phyloP scores from a whole-genome alignment of 2,113 vertebrate genomes.

The Pteruthius melanotis region DNA sequence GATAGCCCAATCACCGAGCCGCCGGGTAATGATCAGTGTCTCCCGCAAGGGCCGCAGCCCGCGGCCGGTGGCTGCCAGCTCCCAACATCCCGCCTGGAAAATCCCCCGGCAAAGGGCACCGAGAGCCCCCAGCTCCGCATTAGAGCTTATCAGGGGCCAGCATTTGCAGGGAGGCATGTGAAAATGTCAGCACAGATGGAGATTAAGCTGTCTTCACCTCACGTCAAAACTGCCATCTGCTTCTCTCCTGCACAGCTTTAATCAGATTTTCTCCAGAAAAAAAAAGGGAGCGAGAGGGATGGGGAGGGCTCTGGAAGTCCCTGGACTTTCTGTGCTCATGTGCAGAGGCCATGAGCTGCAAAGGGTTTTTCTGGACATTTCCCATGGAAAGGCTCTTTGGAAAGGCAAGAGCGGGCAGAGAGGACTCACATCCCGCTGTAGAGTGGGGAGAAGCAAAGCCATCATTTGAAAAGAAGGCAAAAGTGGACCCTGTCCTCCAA shows the following conservation, averaged over 20 bases:
- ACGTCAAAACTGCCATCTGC: slow-evolving; percentile 65
- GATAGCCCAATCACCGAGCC: not conserved
- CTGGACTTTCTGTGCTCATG: not conserved
- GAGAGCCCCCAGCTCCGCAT: not conserved
- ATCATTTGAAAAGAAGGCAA: not conserved
- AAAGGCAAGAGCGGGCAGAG: not conserved
- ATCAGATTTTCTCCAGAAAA: slow-evolving; percentile 50
- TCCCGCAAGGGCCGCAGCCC: not conserved
- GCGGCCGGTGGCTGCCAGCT: not conserved
- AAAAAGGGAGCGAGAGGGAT: not conserved
- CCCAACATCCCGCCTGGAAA: not conserved
- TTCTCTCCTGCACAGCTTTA: slow-evolving; percentile 29
- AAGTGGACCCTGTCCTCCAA: not conserved
- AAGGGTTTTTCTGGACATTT: not conserved
- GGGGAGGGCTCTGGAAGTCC: not conserved
- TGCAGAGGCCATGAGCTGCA: not conserved
- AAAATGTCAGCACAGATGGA: slow-evolving; percentile 67
- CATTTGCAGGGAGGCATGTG: not conserved
- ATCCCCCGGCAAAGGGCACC: not conserved
- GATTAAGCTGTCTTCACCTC: slow-evolving; percentile 64
- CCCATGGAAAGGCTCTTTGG: not conserved
- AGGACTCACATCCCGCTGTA: not conserved
- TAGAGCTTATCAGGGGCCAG: not conserved
- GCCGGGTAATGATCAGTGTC: not conserved
- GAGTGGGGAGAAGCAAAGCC: not conserved